These are phyloP conservation scores for Thera obeliscata DNA, from an alignment of 2,888 invertebrate species.

Conservation along the genomic window DNA sequence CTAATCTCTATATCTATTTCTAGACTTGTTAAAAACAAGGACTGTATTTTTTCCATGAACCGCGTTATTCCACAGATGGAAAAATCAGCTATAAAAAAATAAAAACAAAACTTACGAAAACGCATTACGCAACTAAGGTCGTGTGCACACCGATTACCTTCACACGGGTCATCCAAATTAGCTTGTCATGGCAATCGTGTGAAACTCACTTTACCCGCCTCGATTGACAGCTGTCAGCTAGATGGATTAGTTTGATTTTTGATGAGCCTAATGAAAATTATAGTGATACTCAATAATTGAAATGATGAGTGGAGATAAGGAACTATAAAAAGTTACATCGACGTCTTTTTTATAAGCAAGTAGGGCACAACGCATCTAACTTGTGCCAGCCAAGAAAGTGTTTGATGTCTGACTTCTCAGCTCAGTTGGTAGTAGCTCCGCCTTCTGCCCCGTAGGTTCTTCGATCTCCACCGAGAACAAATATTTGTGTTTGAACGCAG, in stretches of 20 bases:
- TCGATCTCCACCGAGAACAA: too few species aligned
- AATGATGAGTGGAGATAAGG: constrained; percentile 14
- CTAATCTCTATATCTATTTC: too few species aligned
- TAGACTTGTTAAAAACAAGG: too few species aligned
- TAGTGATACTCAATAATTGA: constrained; percentile 27
- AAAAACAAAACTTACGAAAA: constrained; percentile 14
- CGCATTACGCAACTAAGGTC: constrained; percentile 37
- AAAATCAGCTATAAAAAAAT: not conserved
- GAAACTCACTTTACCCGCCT: constrained; percentile 51
- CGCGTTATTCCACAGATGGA: too few species aligned
- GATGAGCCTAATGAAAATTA: constrained; percentile 39
- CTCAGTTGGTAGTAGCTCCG: too few species aligned
- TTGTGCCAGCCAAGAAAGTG: too few species aligned
- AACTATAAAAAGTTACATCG: not conserved
- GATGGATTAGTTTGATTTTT: constrained; percentile 34
- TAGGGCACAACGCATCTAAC: too few species aligned
- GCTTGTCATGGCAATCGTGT: constrained; percentile 70
- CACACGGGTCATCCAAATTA: constrained; percentile 70
- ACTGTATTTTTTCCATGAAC: too few species aligned
- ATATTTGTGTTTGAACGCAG: too few species aligned
- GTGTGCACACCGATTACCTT: constrained; percentile 35
- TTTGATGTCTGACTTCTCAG: too few species aligned
- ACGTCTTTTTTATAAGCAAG: too few species aligned
- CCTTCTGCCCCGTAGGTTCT: too few species aligned
- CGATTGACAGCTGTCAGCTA: constrained; percentile 38